Conservation (phyloP, 2,797 vertebrate genomes). For the Aselliscus stoliczkanus region DNA sequence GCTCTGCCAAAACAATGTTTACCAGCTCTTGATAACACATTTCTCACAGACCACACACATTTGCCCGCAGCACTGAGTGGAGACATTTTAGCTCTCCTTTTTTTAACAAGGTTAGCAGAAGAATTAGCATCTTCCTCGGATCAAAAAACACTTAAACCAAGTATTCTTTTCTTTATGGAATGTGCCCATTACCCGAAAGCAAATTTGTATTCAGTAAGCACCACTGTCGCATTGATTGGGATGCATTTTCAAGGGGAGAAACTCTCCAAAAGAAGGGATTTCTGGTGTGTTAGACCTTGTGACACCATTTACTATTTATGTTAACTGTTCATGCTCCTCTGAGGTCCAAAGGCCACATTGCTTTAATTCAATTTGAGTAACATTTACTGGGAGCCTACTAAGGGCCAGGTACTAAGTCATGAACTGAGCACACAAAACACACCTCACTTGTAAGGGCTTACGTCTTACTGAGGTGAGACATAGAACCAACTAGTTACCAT, state of each 20-base stretch:
- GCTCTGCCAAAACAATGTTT: constrained; percentile 57
- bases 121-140: not conserved
- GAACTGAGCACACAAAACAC: not conserved
- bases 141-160: not conserved
- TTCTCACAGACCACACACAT: constrained; percentile 58
- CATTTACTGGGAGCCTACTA: not conserved
- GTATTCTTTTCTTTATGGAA: not conserved
- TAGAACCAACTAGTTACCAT: not conserved
- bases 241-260: not conserved
- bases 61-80: not conserved
- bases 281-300: not conserved
- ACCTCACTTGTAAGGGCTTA: not conserved
- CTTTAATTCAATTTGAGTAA: not conserved
- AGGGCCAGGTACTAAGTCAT: not conserved
- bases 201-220: not conserved
- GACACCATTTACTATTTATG: not conserved
- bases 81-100: not conserved
- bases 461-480: not conserved
- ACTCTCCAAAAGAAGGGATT: not conserved
- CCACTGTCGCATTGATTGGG: not conserved
- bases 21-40: constrained; percentile 57
- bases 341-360: not conserved
- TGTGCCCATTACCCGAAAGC: not conserved
- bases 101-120: not conserved
- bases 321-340: not conserved